Evolutionary conservation across 2,888 invertebrate species (phyloP).

Genomic region (Clanis bilineata): DNA sequence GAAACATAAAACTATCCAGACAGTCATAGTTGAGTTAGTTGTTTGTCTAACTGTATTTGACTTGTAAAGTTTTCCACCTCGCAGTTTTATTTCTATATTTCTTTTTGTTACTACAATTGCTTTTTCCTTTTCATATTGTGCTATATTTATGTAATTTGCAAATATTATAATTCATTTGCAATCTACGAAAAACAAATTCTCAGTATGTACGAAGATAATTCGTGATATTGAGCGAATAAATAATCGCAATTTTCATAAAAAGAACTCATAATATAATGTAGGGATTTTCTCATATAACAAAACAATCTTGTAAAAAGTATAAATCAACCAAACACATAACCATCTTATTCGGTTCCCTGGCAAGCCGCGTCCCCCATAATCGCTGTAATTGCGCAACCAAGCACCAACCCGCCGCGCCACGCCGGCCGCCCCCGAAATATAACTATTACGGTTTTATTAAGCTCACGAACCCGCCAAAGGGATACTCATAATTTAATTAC

Average conservation of each 20-base stretch:
- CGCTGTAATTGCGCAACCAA: constrained; percentile 61
- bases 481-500: constrained; percentile 78
- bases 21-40: neutral
- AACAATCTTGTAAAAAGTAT: neutral
- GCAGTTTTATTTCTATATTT: neutral
- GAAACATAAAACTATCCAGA: neutral
- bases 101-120: neutral
- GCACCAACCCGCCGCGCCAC: constrained; percentile 43
- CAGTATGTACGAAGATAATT: too few relatives aligned
- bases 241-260: neutral
- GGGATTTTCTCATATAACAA: neutral
- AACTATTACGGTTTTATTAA: constrained; percentile 79
- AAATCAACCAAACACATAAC: constrained; percentile 27
- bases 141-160: too few relatives aligned
- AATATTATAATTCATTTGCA: neutral
- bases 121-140: too few relatives aligned
- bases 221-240: neutral
- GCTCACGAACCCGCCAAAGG: constrained; percentile 70
- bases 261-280: neutral
- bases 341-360: constrained; percentile 35
- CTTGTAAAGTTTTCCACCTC: neutral
- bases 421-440: constrained; percentile 53
- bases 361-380: constrained; percentile 42
- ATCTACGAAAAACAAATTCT: neutral
- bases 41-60: neutral